Conservation (phyloP, 2,113 vertebrate species). For the Symphodus melops region DNA sequence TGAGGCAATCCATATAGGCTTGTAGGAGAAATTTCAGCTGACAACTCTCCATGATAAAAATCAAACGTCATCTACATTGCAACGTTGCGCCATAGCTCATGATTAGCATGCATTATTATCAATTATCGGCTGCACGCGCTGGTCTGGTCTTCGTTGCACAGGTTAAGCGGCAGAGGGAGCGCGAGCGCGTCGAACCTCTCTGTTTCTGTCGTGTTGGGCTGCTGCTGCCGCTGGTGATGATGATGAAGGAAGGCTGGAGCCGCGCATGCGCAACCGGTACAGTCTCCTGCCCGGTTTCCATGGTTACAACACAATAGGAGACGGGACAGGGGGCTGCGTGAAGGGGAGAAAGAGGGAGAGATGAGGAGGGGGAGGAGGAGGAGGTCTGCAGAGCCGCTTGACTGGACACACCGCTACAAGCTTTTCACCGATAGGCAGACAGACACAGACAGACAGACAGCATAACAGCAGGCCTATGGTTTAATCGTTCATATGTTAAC, state of each 20-base stretch:
- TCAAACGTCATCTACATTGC: neutral
- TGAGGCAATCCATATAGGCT: no score
- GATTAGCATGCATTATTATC: neutral
- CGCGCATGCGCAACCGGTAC: conserved; percentile 72
- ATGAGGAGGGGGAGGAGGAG: conserved; percentile 56
- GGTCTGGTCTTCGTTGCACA: neutral
- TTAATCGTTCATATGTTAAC: neutral
- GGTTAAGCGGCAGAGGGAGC: conserved; percentile 74
- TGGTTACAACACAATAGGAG: conserved; percentile 88
- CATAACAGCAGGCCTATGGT: neutral
- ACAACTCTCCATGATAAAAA: neutral
- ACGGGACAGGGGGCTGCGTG: conserved; percentile 84
- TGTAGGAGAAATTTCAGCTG: neutral
- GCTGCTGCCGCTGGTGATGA: conserved; percentile 29
- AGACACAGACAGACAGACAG: conserved; percentile 19
- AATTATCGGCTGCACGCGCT: conserved; percentile 17
- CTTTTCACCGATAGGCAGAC: conserved; percentile 46
- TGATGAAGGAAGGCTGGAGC: conserved; percentile 57
- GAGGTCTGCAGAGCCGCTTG: conserved; percentile 81
- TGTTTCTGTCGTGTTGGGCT: conserved; percentile 2
- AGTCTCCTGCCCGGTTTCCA: conserved; percentile 78
- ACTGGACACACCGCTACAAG: conserved; percentile 79
- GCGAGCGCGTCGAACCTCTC: conserved; percentile 38
- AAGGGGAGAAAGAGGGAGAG: conserved; percentile 76
- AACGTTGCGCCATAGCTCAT: neutral